phyloP scores from a whole-genome alignment of 2,113 vertebrate species.

The Macroglossus sobrinus region DNA sequence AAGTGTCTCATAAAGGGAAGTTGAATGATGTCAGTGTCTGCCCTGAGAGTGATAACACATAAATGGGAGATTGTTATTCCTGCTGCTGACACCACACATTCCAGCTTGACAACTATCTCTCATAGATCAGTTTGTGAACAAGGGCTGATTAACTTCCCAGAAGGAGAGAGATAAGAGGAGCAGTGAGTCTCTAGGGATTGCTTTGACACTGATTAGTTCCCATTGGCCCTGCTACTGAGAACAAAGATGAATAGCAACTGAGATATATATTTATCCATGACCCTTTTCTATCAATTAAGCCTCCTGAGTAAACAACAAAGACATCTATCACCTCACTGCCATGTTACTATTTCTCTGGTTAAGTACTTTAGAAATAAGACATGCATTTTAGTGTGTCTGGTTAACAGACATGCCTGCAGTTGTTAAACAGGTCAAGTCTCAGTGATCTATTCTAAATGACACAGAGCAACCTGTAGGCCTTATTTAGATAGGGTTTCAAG shows the following conservation, averaged over 20 bases:
- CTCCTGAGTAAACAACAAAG: not conserved
- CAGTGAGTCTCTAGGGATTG: not conserved
- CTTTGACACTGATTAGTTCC: slow-evolving; percentile 7
- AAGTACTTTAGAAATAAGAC: slow-evolving; percentile 18
- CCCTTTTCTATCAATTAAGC: slow-evolving; percentile 30
- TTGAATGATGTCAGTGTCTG: not conserved
- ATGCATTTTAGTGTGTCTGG: not conserved
- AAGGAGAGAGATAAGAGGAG: slow-evolving; percentile 5
- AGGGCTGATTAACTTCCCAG: slow-evolving; percentile 19
- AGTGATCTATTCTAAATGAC: not conserved
- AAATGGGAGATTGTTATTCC: not conserved
- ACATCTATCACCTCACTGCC: not conserved
- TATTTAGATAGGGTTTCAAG: not conserved
- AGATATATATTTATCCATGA: not conserved
- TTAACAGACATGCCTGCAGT: not conserved
- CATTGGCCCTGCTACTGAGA: not conserved
- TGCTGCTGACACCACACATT: not conserved
- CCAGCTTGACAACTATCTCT: not conserved
- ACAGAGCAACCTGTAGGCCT: not conserved
- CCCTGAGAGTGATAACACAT: not conserved
- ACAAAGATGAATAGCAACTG: not conserved
- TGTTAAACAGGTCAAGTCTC: not conserved
- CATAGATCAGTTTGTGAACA: slow-evolving; percentile 26
- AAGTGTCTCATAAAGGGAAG: not conserved
- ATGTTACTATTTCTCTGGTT: not conserved